Base-by-base conservation (phyloP, 2,797 vertebrate genomes). In the Melanotaenia trifasciata region DNA sequence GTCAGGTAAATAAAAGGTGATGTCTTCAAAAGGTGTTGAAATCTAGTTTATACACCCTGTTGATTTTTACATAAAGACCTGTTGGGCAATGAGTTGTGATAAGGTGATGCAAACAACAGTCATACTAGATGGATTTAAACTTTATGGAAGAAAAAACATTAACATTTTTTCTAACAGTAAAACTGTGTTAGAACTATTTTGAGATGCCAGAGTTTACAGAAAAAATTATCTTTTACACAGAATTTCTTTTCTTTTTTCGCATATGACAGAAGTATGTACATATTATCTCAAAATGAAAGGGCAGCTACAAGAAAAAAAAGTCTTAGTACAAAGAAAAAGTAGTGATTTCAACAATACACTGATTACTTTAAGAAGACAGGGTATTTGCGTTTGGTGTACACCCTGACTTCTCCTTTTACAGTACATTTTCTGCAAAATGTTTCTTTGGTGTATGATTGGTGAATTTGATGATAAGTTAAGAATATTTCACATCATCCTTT, bases 21-120 rank as follows among this genome's bases (percentile, higher is more conserved):
- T 78, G 64, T 47, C 67, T 77, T 88, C 69, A 74, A 79, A 75
- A 71, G 67, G 75, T 57, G 26, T 78, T 77, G 53, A 75, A 76
- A 74, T 81, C 58, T 72, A 56, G n/a, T 66, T 77, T 81, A 83
- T 70, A 86, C 71, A 84, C 56, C 64, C 60, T 67, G 70, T 81
- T 45, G 22, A 67, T 66, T 75, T 45, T 59, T n/a, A 78, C 72
- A 70, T 76, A 64, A 74, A 70, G 47, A 78, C 57, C 76, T 64
- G n/a, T n/a, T n/a, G n/a, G n/a, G n/a, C 67, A 77, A 57, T 54
- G 22, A 26, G n/a, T 54, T 14, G 51, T 53, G 50, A 57, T 47
- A 36, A 82, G 79, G 68, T 81, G 53, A 71, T 53, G 66, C 76
- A 81, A 86, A 87, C 67, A 84, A 64, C 84, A 84, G 71, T 81